Evolutionary conservation across 2,888 invertebrate species (phyloP), one percentile per base, ranked within the genome.

Genomic region (Mythimna ferrago): DNA sequence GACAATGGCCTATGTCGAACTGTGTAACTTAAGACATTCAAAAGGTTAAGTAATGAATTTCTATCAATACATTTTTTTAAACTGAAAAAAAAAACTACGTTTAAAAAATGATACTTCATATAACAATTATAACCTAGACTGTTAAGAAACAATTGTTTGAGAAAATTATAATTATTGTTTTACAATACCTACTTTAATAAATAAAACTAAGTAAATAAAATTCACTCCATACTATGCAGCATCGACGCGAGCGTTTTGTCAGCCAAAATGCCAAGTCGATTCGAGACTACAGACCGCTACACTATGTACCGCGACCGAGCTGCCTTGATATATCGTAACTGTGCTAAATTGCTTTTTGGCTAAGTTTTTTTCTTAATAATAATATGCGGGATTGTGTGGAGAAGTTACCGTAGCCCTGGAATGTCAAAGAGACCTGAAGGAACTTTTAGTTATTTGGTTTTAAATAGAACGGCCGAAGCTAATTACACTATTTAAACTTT

Each of bases 181-280:
- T 2, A 56, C 14, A 56, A 26, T 56, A 26, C 26, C 26, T 26
- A 26, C 9, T 41, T 26, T 9, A 6, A 6, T 19, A 26, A 26
- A 26, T 26, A 26, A 26, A 26, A 26, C 26, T 26, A 26, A 26
- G 26, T 26, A 26, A 70, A 57, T 64, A 70, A 63, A n/a, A 48
- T 16, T 32, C 16, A 58, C 85, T 93, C 93, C 93, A 92, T 86
- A 90, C 83, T 81, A 71, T 80, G 75, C 77, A 90, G 87, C 92
- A 85, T 71, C 84, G 87, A 82, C 88, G 87, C 89, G 86, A 92
- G 91, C 92, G 93, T 95, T 90, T 95, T 94, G 94, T 94, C 94
- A 93, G 94, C 94, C 94, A 89, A 95, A 95, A 96, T 96, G 95
- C 93, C 95, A 95, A 92, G 92, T 91, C 90, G 92, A 91, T 92